Evolutionary conservation across 2,888 invertebrate genomes (phyloP).

Genomic region (Rhamphomyia laevipes): DNA sequence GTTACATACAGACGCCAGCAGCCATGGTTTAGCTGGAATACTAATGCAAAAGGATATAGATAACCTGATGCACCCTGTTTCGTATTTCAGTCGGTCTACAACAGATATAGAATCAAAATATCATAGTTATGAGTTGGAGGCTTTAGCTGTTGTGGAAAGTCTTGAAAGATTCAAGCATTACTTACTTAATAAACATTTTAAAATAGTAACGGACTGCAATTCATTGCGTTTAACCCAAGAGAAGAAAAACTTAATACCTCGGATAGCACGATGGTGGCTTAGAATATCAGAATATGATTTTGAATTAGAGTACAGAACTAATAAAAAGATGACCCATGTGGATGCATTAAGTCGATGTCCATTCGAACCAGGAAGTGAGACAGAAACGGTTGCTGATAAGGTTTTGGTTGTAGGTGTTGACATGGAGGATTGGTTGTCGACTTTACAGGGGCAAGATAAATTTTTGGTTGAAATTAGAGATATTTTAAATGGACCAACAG

Average conservation of each 20-base stretch:
- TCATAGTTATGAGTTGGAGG: constrained; percentile 4
- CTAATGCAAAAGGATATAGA: not conserved
- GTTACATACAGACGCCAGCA: constrained; percentile 5
- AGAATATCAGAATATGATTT: constrained; percentile 4
- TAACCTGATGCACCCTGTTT: not conserved
- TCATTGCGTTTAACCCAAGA: not conserved
- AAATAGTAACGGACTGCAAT: constrained; percentile 5
- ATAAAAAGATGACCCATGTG: not conserved
- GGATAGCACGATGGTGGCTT: constrained; percentile 8
- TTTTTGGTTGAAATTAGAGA: constrained; percentile 1
- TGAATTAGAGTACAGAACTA: not conserved
- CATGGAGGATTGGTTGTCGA: constrained; percentile 10
- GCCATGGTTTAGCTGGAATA: no score
- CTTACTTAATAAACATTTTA: constrained; percentile 1
- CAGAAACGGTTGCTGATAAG: not conserved
- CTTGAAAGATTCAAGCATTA: constrained; percentile 3
- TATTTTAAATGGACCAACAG: not conserved
- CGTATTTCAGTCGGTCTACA: constrained; percentile 5
- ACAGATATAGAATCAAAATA: not conserved
- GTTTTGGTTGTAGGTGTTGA: constrained; percentile 5
- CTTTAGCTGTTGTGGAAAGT: constrained; percentile 1
- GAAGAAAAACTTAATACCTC: constrained; percentile 2
- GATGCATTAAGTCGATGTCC: not conserved
- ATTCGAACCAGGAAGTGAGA: no score
- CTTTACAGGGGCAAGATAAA: constrained; percentile 12